Base-by-base conservation (phyloP, 53 echinoderm and acorn worm species). In the Luidia sarsii region DNA sequence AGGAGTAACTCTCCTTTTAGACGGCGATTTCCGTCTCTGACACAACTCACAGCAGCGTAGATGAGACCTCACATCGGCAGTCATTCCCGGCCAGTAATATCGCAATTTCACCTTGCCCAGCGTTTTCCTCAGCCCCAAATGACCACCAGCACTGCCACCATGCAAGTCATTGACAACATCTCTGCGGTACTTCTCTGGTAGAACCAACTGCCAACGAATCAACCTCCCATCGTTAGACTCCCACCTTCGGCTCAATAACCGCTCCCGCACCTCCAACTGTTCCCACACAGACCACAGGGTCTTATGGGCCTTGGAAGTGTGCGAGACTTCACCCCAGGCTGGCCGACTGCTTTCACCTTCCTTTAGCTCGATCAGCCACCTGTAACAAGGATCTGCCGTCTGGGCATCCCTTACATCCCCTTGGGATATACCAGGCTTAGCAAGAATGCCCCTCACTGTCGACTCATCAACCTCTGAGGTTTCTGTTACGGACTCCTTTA, bases 331-430 rank as follows among this genome's bases (percentile, higher is more conserved):
- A 41, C 41, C 41, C 41, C 41, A 41, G 41, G 6, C 41, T 41
- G 41, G 41, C 41, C 41, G 41, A 41, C 41, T 11, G 41, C 41
- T 41, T 41, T 41, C 41, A 41, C 41, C 41, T 41, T 41, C 41
- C 11, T 41, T 41, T 41, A 41, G 11, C 41, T 41, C 41, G 41
- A 41, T 41, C 41, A 41, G 11, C 41, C 41, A 41, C 41, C 41
- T 41, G 41, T 7, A 41, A 41, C 41, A 41, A 41, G 41, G 41
- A 41, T 41, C 41, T 41, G 41, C 41, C 87, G 87, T 87, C 55
- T 87, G 82, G 1, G 87, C 91, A 46, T 87, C 75, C 35, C 91
- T 60, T 0, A 91, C 68, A 48, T 91, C 91, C 41, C 11, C 41
- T 41, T 11, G 41, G 41, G 41, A 41, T 41, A 41, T 11, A 41